A percentile compares a stretch with the other conserved stretches of the same genome.
These are phyloP conservation scores for Melipona bicolor DNA, from an alignment of 2,888 invertebrate genomes.

Conservation along the genomic window DNA sequence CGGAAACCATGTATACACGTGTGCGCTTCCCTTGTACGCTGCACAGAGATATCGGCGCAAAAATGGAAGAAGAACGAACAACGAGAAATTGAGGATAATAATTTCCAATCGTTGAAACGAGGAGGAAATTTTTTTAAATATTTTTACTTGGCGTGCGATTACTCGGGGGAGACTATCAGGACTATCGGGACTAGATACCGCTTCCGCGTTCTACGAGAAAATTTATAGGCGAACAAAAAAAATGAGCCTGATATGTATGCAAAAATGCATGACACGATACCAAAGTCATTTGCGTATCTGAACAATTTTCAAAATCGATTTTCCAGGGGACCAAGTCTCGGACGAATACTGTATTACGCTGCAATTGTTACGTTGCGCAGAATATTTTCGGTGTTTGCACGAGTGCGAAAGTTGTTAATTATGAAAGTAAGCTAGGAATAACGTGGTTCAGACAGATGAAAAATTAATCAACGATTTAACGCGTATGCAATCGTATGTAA, in stretches of 20 bases:
- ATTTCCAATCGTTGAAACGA: slow-evolving; percentile 13
- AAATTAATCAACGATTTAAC: too few relatives aligned
- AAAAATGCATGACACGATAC: not conserved
- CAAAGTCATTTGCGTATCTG: not conserved
- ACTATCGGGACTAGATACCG: not conserved
- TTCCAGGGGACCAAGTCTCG: not conserved
- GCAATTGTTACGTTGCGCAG: too few relatives aligned
- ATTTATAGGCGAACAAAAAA: not conserved
- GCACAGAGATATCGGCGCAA: not conserved
- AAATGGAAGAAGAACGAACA: not conserved
- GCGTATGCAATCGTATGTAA: too few relatives aligned
- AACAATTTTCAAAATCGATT: not conserved
- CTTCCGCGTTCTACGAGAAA: too few relatives aligned
- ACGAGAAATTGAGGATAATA: not conserved
- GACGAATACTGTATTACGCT: too few relatives aligned
- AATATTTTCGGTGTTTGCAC: too few relatives aligned
- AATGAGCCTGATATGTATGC: not conserved
- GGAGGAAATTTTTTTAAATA: not conserved
- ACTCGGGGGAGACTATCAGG: not conserved
- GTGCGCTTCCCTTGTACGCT: not conserved
- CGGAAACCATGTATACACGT: not conserved
- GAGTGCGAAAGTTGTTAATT: too few relatives aligned
- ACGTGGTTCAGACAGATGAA: too few relatives aligned
- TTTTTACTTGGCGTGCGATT: not conserved
- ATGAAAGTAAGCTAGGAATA: too few relatives aligned